A percentile compares a stretch with the other conserved stretches of the same genome.
Evolutionary conservation across 2,113 vertebrate genomes (phyloP).

Genomic region (Onychorhynchus coronatus): DNA sequence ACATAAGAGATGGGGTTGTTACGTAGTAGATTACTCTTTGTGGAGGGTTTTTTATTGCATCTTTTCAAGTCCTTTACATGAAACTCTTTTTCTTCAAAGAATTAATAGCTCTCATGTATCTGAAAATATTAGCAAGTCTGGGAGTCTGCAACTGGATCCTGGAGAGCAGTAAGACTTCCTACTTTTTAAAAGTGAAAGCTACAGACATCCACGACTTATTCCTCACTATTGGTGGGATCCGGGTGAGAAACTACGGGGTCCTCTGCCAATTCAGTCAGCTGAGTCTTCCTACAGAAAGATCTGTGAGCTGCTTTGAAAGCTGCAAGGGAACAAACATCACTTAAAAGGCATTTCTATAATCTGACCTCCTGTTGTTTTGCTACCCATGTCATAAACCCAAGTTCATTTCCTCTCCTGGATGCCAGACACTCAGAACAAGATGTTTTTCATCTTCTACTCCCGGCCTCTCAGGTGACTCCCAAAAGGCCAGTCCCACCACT

Average conservation of each 20-base stretch:
- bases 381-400: background rate
- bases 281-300: background rate
- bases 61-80: background rate
- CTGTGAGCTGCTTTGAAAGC: background rate
- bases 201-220: background rate
- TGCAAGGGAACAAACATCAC: background rate
- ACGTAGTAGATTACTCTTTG: background rate
- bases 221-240: background rate
- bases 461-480: background rate
- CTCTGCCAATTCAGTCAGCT: background rate
- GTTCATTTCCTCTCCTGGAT: slow-evolving; percentile 36
- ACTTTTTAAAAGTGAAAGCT: background rate
- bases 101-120: background rate
- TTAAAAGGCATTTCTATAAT: slow-evolving; percentile 20
- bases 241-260: background rate
- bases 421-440: slow-evolving; percentile 17
- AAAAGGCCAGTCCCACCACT: background rate
- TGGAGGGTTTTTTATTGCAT: background rate
- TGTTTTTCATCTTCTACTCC: slow-evolving; percentile 1
- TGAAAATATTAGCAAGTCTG: background rate
- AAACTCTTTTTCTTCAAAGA: background rate
- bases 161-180: background rate
- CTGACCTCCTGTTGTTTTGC: background rate
- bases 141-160: background rate
- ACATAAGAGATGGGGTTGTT: background rate